Evolutionary conservation across 2,888 invertebrate species (phyloP).

Genomic region (Drosophila hamatofila): DNA sequence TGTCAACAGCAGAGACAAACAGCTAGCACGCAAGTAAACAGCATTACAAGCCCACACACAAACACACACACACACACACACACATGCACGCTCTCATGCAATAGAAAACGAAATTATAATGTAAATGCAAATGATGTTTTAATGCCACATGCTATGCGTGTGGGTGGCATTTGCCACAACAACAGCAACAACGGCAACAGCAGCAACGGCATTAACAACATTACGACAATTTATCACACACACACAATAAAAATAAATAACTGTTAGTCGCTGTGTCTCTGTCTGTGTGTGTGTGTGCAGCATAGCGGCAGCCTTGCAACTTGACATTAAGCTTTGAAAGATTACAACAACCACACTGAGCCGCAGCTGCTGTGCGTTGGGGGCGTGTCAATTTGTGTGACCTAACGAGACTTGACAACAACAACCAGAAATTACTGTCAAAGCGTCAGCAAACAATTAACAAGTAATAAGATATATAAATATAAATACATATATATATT

Average conservation of each 20-base stretch:
- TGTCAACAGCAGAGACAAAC: conserved; percentile 49
- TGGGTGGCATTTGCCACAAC: conserved; percentile 34
- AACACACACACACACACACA: neutral
- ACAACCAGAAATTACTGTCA: conserved; percentile 50
- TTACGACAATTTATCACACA: conserved; percentile 56
- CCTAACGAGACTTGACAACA: conserved; percentile 21
- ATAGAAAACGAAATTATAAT: conserved; percentile 31
- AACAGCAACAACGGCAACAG: conserved; percentile 13
- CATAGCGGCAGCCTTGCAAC: conserved; percentile 62
- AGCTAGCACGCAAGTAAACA: conserved; percentile 23
- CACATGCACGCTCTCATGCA: neutral
- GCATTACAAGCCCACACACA: conserved; percentile 34
- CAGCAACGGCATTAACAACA: conserved; percentile 19
- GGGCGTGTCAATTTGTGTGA: conserved; percentile 27
- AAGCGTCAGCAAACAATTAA: conserved; percentile 54
- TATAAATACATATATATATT: conserved; percentile 14
- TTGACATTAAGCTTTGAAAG: conserved; percentile 66
- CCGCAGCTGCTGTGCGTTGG: conserved; percentile 7
- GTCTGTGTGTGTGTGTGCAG: conserved; percentile 21
- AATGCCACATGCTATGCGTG: conserved; percentile 37
- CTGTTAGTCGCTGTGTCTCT: conserved; percentile 16
- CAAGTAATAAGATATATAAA: conserved; percentile 51
- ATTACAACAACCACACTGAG: conserved; percentile 32
- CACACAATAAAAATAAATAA: conserved; percentile 62
- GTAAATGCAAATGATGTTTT: conserved; percentile 54